Conservation (phyloP, 2,113 vertebrate species). For the Cnemophilus loriae region DNA sequence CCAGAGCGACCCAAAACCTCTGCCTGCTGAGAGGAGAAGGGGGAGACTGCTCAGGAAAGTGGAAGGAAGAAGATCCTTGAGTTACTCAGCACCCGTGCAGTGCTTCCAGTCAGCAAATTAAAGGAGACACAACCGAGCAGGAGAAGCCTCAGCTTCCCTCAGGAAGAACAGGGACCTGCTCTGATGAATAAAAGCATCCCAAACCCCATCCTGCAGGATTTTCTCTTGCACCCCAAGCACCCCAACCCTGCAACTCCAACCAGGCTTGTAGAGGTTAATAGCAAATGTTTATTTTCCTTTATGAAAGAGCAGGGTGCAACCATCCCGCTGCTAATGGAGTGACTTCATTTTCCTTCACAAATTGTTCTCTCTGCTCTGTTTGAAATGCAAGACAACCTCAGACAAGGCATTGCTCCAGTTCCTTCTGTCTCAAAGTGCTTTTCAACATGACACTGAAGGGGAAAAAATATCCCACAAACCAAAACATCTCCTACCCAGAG, state of each 20-base stretch:
- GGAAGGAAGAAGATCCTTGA: neutral
- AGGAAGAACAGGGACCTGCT: neutral
- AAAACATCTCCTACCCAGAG: neutral
- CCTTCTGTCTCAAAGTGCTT: constrained; percentile 41
- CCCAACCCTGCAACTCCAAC: neutral
- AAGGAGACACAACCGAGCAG: neutral
- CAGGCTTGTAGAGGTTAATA: constrained; percentile 3
- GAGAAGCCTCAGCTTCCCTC: neutral
- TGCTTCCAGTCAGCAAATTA: neutral
- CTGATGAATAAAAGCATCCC: neutral
- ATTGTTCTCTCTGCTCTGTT: neutral
- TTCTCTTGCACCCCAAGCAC: neutral
- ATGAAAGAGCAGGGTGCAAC: constrained; percentile 18
- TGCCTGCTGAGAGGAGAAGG: neutral
- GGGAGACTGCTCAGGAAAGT: neutral
- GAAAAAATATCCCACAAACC: neutral
- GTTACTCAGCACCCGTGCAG: neutral
- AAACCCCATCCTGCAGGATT: neutral
- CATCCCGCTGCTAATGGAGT: neutral
- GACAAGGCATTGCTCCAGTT: neutral
- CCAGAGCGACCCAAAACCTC: neutral
- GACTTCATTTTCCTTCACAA: neutral
- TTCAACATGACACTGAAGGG: neutral
- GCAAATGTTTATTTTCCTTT: constrained; percentile 53
- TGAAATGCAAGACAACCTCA: neutral